phyloP scores from a whole-genome alignment of 2,797 vertebrate genomes.

The Fratercula arctica region DNA sequence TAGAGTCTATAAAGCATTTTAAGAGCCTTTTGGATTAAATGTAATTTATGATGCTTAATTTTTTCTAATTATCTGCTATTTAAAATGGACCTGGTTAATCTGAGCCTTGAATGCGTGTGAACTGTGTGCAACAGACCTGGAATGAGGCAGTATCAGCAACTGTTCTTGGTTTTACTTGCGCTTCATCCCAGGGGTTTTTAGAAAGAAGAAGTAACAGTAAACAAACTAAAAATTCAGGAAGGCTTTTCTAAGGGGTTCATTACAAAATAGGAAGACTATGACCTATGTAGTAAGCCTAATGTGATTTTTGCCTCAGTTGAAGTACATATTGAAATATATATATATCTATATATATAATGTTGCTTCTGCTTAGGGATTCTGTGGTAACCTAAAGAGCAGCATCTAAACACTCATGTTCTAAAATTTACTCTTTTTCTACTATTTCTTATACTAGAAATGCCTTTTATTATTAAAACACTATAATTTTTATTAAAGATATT shows the following conservation, averaged over 20 bases:
- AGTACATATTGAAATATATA: background rate
- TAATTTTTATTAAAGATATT: background rate
- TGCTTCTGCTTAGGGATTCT: background rate
- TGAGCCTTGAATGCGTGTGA: background rate
- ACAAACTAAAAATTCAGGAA: background rate
- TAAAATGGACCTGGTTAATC: background rate
- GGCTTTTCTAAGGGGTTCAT: background rate
- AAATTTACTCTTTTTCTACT: background rate
- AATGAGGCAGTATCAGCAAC: background rate
- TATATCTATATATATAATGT: accelerated
- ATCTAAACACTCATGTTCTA: background rate
- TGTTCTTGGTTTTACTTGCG: accelerated
- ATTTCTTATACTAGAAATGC: background rate
- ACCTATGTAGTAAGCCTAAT: background rate
- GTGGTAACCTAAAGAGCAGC: background rate
- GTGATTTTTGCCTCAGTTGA: background rate
- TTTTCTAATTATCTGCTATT: conserved; percentile 1
- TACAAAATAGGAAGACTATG: background rate
- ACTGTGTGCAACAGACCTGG: background rate
- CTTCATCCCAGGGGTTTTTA: background rate
- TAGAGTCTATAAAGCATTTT: conserved; percentile 24
- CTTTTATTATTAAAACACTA: background rate
- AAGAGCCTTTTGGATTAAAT: conserved; percentile 41
- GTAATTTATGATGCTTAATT: conserved; percentile 7
- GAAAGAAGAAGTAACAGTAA: background rate